A percentile compares a stretch with the other conserved stretches of the same genome.
phyloP scores from a whole-genome alignment of 53 echinoderm and acorn worm genomes.

The Antedon mediterranea region DNA sequence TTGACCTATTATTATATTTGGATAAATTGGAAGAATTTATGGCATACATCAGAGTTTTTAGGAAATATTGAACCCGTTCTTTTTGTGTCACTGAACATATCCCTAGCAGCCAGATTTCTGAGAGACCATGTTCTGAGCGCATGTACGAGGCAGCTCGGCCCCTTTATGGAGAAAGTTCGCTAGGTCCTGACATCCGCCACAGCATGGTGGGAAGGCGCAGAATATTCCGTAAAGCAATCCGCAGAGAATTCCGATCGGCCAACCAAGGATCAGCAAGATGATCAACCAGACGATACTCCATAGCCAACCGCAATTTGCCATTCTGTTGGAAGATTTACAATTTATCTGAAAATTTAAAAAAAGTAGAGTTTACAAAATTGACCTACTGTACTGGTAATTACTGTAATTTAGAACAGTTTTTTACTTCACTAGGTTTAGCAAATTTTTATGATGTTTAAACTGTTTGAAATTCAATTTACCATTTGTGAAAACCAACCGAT shows the following conservation, averaged over 20 bases:
- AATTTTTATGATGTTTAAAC: too few species aligned
- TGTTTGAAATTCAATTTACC: too few species aligned
- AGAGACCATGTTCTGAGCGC: conserved; percentile 85
- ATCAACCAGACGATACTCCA: conserved; percentile 96
- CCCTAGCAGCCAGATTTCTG: conserved; percentile 76
- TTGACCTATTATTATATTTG: too few species aligned
- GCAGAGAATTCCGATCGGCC: conserved; percentile 93
- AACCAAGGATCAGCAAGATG: conserved; percentile 68
- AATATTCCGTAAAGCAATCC: conserved; percentile 86
- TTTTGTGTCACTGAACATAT: too few species aligned
- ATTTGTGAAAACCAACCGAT: too few species aligned
- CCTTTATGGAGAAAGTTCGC: conserved; percentile 90
- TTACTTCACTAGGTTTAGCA: not conserved
- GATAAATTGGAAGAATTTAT: too few species aligned
- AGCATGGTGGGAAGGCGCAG: conserved; percentile 97
- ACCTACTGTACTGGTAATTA: too few species aligned
- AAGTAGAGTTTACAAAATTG: not conserved
- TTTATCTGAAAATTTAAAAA: not conserved
- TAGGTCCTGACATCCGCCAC: conserved; percentile 69
- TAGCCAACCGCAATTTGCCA: conserved; percentile 99
- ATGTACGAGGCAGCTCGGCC: conserved; percentile 78
- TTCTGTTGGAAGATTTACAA: conserved; percentile 5
- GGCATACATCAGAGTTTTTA: too few species aligned
- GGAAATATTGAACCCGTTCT: too few species aligned
- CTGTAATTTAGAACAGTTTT: not conserved